phyloP scores from a whole-genome alignment of 2,797 vertebrate species.

The Urosaurus nigricauda region DNA sequence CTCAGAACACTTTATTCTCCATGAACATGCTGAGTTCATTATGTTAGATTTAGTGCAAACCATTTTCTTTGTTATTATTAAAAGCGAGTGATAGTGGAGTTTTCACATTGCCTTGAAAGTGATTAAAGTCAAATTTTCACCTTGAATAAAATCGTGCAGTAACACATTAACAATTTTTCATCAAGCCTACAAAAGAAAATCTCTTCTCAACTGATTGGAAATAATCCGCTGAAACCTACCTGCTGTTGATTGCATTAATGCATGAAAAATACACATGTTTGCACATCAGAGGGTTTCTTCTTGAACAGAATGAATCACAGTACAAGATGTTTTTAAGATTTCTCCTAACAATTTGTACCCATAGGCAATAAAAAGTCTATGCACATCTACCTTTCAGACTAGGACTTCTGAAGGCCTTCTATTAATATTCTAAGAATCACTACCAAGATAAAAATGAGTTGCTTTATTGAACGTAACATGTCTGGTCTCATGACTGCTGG shows the following conservation, averaged over 20 bases:
- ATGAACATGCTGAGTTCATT: constrained; percentile 75
- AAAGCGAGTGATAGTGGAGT: constrained; percentile 70
- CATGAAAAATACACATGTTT: constrained; percentile 60
- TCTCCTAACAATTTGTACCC: constrained; percentile 57
- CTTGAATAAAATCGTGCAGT: constrained; percentile 71
- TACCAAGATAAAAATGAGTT: constrained; percentile 74
- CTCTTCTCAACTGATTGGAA: constrained; percentile 72
- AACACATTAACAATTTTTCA: constrained; percentile 76
- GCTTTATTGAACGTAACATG: constrained; percentile 74
- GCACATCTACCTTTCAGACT: constrained; percentile 56
- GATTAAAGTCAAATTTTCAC: constrained; percentile 79
- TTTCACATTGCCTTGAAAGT: constrained; percentile 75
- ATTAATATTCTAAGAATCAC: constrained; percentile 75
- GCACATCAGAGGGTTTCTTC: constrained; percentile 21
- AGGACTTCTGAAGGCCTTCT: constrained; percentile 69
- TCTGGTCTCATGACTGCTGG: constrained; percentile 72
- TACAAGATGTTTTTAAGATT: constrained; percentile 59
- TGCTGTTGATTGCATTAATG: constrained; percentile 74
- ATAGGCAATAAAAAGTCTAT: constrained; percentile 64
- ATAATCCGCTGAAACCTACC: constrained; percentile 75
- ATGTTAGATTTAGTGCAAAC: constrained; percentile 76
- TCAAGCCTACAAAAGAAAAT: constrained; percentile 74
- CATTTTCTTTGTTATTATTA: constrained; percentile 76
- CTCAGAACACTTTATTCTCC: constrained; percentile 73
- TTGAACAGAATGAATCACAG: constrained; percentile 38